Conservation (phyloP, 2,113 vertebrate genomes). For the Limanda limanda region DNA sequence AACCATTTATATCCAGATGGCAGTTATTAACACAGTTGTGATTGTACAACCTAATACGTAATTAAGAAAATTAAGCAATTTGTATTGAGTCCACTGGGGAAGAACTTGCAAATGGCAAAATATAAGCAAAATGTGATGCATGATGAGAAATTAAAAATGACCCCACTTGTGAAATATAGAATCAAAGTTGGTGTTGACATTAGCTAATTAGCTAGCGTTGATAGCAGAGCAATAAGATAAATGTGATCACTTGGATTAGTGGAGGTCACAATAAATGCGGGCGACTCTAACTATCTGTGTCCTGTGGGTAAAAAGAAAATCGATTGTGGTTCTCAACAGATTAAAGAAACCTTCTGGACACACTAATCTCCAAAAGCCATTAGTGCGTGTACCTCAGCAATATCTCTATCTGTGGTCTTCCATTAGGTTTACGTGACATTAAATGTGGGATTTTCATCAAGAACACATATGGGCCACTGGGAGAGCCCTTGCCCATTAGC, state of each 20-base stretch:
- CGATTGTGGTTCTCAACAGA: slow-evolving; percentile 54
- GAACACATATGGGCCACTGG: slow-evolving; percentile 25
- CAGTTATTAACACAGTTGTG: background rate
- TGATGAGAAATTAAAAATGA: too few species aligned
- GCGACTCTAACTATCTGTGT: slow-evolving; percentile 23
- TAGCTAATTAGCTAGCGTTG: background rate
- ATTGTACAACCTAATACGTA: too few species aligned
- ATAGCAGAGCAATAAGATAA: background rate
- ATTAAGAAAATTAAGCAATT: too few species aligned
- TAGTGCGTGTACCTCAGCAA: slow-evolving; percentile 47
- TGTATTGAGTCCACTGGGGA: too few species aligned
- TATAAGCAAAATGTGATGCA: too few species aligned
- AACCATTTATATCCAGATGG: background rate
- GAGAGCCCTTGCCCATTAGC: slow-evolving; percentile 40
- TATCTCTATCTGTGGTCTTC: slow-evolving; percentile 33
- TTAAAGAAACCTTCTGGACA: slow-evolving; percentile 53
- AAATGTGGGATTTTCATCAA: slow-evolving; percentile 46
- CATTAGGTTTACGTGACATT: slow-evolving; percentile 64
- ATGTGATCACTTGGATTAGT: slow-evolving; percentile 41
- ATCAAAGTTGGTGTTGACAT: background rate
- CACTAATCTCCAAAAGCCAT: slow-evolving; percentile 70
- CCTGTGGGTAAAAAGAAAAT: slow-evolving; percentile 52
- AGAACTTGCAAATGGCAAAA: too few species aligned
- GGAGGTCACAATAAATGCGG: slow-evolving; percentile 13
- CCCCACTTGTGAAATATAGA: background rate